phyloP scores from a whole-genome alignment of 2,888 invertebrate species.

The Pyrocoelia pectoralis region DNA sequence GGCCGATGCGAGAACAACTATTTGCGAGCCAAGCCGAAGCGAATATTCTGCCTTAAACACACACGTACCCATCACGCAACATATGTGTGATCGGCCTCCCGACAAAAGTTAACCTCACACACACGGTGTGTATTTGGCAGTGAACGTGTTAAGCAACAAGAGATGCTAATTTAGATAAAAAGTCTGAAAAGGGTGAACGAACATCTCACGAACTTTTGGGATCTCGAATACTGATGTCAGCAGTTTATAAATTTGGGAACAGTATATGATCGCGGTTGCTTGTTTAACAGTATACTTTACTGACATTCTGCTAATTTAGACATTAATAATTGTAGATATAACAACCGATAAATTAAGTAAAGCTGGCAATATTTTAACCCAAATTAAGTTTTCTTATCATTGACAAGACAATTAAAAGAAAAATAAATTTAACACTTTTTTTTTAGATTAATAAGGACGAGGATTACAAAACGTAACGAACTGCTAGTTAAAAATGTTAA shows the following conservation, averaged over 20 bases:
- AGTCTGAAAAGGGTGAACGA: slow-evolving; percentile 18
- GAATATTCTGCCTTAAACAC: too few relatives aligned
- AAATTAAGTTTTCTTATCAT: background rate
- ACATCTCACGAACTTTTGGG: slow-evolving; percentile 9
- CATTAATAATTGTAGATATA: background rate
- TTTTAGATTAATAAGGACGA: too few relatives aligned
- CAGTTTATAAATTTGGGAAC: slow-evolving; percentile 6
- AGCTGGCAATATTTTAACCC: background rate
- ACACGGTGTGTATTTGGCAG: too few relatives aligned
- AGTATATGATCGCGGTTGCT: background rate
- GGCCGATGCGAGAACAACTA: too few relatives aligned
- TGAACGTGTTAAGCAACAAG: slow-evolving; percentile 6
- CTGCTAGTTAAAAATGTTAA: background rate
- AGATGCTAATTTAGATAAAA: slow-evolving; percentile 28
- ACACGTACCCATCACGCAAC: too few relatives aligned
- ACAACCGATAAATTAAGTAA: background rate
- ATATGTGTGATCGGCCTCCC: too few relatives aligned
- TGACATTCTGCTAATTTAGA: slow-evolving; percentile 4
- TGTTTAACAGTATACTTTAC: background rate
- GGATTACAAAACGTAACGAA: too few relatives aligned
- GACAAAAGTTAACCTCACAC: too few relatives aligned
- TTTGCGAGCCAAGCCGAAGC: too few relatives aligned
- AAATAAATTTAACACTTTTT: background rate
- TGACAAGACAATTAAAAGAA: background rate
- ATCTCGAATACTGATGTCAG: slow-evolving; percentile 9